A percentile compares a stretch with the other conserved stretches of the same genome.
phyloP scores from a whole-genome alignment of 2,113 vertebrate genomes.

The Perccottus glenii region DNA sequence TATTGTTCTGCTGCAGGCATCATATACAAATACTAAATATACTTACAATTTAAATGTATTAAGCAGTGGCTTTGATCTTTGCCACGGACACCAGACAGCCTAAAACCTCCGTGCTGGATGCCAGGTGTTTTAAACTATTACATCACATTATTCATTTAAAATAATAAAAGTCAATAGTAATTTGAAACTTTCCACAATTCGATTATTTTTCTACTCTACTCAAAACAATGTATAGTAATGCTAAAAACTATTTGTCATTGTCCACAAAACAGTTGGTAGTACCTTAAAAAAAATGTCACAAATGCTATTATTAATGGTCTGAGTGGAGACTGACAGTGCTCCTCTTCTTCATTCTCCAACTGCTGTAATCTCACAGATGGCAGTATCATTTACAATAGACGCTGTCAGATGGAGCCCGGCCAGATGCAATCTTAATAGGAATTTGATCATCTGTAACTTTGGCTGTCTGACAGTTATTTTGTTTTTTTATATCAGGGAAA shows the following conservation, averaged over 20 bases:
- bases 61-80: no score
- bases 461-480: constrained; percentile 65
- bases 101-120: no score
- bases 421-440: constrained; percentile 69
- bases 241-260: neutral
- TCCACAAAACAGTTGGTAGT: neutral
- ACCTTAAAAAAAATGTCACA: neutral
- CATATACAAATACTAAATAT: no score
- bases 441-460: constrained; percentile 77
- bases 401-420: constrained; percentile 68
- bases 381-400: constrained; percentile 71
- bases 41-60: no score
- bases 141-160: no score
- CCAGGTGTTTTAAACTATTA: no score
- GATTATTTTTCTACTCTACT: no score
- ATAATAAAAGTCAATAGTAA: no score
- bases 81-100: no score
- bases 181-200: no score
- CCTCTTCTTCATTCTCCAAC: constrained; percentile 65
- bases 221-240: no score
- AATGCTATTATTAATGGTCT: neutral
- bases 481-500: constrained; percentile 61
- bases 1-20: no score
- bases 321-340: constrained; percentile 56
- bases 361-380: constrained; percentile 77